These are phyloP conservation scores for Argentina silus DNA, from an alignment of 2,797 vertebrate species.

Conservation along the genomic window DNA sequence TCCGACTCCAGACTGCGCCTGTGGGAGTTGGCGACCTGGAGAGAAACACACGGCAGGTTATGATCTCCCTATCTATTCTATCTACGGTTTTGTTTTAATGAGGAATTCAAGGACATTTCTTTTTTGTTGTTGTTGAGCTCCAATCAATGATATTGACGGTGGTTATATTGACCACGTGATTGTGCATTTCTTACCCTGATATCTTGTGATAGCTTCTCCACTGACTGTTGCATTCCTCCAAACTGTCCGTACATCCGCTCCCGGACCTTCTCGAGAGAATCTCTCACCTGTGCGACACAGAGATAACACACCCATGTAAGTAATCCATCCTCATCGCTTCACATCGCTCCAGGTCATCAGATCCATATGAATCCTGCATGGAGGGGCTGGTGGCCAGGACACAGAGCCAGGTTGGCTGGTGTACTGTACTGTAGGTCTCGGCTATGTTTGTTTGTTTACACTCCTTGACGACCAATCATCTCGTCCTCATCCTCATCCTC, in stretches of 20 bases:
- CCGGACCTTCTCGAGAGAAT: conserved; percentile 96
- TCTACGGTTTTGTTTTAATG: not conserved
- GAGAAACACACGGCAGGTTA: conserved; percentile 23
- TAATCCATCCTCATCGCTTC: not conserved
- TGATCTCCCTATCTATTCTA: conserved; percentile 7
- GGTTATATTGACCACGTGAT: not conserved
- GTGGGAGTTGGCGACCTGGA: conserved; percentile 84
- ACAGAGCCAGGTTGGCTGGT: not conserved
- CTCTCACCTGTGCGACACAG: conserved; percentile 84
- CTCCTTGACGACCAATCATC: conserved; percentile 2
- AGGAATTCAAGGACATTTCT: not conserved
- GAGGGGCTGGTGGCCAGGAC: not conserved
- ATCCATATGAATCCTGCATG: not conserved
- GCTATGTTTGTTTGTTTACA: not conserved
- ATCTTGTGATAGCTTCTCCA: conserved; percentile 89
- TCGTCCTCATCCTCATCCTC: not conserved
- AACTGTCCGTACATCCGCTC: conserved; percentile 95
- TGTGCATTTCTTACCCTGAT: conserved; percentile 80
- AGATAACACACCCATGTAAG: conserved; percentile 17
- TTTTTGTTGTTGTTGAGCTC: no score
- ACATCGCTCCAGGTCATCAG: conserved; percentile 3
- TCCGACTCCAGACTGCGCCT: conserved; percentile 86
- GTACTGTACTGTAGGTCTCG: not conserved
- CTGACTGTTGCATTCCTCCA: conserved; percentile 93
- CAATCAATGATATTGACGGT: no score